Base-by-base conservation (phyloP, 2,113 vertebrate genomes). In the Sula dactylatra region DNA sequence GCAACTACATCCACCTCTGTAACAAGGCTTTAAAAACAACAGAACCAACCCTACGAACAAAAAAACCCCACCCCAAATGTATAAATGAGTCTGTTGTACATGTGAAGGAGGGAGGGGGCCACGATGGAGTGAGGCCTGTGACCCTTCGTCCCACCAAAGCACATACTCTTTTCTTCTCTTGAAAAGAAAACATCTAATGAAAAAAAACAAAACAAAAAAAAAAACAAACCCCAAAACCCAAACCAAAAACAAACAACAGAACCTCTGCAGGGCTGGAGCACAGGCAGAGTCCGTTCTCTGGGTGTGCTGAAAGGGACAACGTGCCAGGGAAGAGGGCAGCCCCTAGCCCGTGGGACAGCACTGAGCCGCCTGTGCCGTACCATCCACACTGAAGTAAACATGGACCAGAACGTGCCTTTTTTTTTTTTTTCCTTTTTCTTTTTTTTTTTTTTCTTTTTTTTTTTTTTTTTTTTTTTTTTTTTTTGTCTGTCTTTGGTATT, bases 401-500 rank as follows among this genome's bases (percentile, higher is more conserved):
- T 90, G 97, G 96, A 97, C 95, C 83, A 11, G 74, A 97, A 92
- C 78, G 55, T 55, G 91, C 69, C 89, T 52, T 47, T 44, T 16
- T 16, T 49, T 59, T 42, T 6, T 49, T 5, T 26, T 52, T 9
- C 14, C 32, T 62, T 54, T 22, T 38, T 44, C 8, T 44, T 5
- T 36, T 61, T 11, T 32, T 36, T 77, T 58, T 19, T 7, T n/a
- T 4, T 86, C 64, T 94, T 47, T 9, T 44, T 10, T 44, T 5
- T 62, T 54, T 22, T 38, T 44, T 10, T 44, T 5, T 36, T 61
- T 11, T 32, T 36, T 77, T 58, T 19, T 7, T n/a, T 4, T 86
- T 67, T 94, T 47, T 9, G 84, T 92, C 98, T 98, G 98, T 99
- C 99, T 99, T 99, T 99, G 99, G 99, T 99, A 98, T 99, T 98